Base-by-base conservation (phyloP, 2,113 vertebrate genomes). In the Nothocercus julius region DNA sequence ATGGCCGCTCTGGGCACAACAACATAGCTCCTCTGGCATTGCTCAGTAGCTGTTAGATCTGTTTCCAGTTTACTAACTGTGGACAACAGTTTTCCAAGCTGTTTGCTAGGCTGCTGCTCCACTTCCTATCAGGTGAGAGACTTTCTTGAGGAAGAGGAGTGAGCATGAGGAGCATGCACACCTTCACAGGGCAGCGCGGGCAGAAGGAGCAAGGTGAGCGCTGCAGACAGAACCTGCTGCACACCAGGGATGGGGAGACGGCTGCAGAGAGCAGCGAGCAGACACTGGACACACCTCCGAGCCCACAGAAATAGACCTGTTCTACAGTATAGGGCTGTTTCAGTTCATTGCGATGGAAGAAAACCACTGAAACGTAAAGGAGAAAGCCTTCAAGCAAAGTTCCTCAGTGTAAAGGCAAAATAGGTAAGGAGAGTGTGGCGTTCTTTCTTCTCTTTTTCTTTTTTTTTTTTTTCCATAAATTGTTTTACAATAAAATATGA, bases 131-230 rank as follows among this genome's bases (percentile, higher is more conserved):
- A 66, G 8, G 24, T 47, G 34, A 25, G 38, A 25, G 32, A 56
- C 81, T 68, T 82, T 79, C 77, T 36, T 17, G 34, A 89, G 36
- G 25, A 83, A 66, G 15, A 69, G 18, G 15, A 78, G 28, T 16
- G 24, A 95, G n/a, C 42, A 19, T 3, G 22, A 0, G 0, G 0
- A 78, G 30, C 21, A 21, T 49, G 49, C 49, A 73, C 53, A 19
- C 22, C 58, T 92, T 45, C 24, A 47, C 54, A 44, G 82, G 63
- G 45, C 76, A 62, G 44, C 73, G 56, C 69, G 87, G 73, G 73
- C 86, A 74, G 7, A 9, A 10, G 16, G 24, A 89, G 63, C 54
- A 82, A 80, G 59, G 76, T 18, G 49, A 90, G 67, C 54, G 45
- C 19, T 84, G 49, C 40, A 12, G 77, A 82, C 30, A 87, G 42